Percentiles rank a stretch among this genome's conserved stretches.
Conservation (phyloP, 2,888 invertebrate species). For the Sinopyrophorus schimmeli region DNA sequence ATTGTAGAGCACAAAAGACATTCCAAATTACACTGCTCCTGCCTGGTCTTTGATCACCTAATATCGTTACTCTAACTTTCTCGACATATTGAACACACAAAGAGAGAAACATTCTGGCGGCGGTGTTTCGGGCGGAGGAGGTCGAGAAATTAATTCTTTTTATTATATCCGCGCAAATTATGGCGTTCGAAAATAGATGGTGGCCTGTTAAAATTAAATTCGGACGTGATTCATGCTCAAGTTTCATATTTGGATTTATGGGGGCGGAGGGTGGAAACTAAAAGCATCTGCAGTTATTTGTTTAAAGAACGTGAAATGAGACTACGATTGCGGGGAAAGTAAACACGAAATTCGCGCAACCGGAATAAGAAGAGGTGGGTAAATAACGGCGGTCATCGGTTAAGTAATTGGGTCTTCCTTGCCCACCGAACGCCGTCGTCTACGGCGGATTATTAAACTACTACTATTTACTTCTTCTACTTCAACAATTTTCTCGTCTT, state of each 20-base stretch:
- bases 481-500: too few species aligned
- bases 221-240: slow-evolving; percentile 9
- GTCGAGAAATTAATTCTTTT: slow-evolving; percentile 8
- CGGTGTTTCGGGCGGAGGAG: slow-evolving; percentile 15
- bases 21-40: slow-evolving; percentile 29
- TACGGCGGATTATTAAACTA: slow-evolving; percentile 28
- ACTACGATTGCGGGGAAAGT: slow-evolving; percentile 46
- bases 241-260: slow-evolving; percentile 15
- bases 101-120: slow-evolving; percentile 25
- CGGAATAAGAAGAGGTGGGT: slow-evolving; percentile 48
- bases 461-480: slow-evolving; percentile 25
- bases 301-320: slow-evolving; percentile 46
- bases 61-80: slow-evolving; percentile 43
- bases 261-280: slow-evolving; percentile 12
- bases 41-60: slow-evolving; percentile 43
- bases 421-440: slow-evolving; percentile 38
- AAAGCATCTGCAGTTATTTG: slow-evolving; percentile 41
- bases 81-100: slow-evolving; percentile 37
- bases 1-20: slow-evolving; percentile 29
- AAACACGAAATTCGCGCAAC: slow-evolving; percentile 40
- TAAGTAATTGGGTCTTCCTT: slow-evolving; percentile 52
- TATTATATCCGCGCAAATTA: background rate
- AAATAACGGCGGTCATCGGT: slow-evolving; percentile 53
- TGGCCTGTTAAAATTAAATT: too few species aligned
- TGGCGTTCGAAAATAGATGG: too few species aligned